Percentiles rank a stretch among this genome's conserved stretches.
phyloP scores from a whole-genome alignment of 1,140 invertebrate genomes.

The Panagrolaimus sp. region DNA sequence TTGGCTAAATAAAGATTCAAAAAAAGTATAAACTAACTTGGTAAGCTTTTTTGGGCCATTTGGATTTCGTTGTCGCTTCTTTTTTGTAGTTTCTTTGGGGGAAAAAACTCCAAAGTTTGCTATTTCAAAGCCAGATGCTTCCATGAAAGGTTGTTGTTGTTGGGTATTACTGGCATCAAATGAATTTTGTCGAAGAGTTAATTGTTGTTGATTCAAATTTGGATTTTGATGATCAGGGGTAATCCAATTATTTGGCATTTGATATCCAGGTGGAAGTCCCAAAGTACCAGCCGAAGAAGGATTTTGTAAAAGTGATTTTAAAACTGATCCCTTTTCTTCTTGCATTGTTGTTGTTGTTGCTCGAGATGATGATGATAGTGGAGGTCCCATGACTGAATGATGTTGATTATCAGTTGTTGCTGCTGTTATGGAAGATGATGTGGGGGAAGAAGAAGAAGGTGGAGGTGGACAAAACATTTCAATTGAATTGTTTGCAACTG shows the following conservation, averaged over 20 bases:
- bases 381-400: too few species aligned
- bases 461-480: background rate
- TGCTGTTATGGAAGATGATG: too few species aligned
- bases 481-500: background rate
- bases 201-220: background rate
- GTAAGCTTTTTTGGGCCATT: background rate
- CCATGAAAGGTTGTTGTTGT: background rate
- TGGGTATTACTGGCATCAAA: background rate
- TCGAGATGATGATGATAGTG: too few species aligned
- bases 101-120: background rate
- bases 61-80: conserved; percentile 6
- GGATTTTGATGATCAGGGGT: background rate
- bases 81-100: background rate
- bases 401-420: too few species aligned
- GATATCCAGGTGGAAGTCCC: too few species aligned
- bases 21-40: conserved; percentile 7
- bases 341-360: too few species aligned
- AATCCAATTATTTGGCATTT: background rate
- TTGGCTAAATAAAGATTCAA: background rate
- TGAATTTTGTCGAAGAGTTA: background rate
- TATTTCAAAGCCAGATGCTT: background rate
- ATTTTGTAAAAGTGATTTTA: too few species aligned
- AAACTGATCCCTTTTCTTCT: too few species aligned
- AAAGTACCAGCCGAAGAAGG: too few species aligned
- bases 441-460: too few species aligned